Conservation (phyloP, 2,888 invertebrate species). For the Drosophila dives region DNA sequence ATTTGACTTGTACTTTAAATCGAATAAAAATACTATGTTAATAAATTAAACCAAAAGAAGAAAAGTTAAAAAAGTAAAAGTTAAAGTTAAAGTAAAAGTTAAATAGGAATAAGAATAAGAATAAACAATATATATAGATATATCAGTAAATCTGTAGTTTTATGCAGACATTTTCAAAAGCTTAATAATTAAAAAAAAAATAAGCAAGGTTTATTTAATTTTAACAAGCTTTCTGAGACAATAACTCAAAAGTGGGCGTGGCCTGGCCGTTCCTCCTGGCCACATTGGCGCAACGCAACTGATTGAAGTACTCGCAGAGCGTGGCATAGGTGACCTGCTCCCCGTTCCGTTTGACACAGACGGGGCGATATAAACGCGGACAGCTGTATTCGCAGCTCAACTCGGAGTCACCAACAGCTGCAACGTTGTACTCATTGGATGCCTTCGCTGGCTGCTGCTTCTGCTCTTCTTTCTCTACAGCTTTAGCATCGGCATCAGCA, state of each 20-base stretch:
- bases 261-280: conserved; percentile 21
- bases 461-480: background rate
- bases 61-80: too few relatives aligned
- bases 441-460: background rate
- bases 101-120: background rate
- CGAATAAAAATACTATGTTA: background rate
- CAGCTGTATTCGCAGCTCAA: conserved; percentile 62
- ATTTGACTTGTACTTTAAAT: too few relatives aligned
- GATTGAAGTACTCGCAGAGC: conserved; percentile 64
- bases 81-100: too few relatives aligned
- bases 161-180: background rate
- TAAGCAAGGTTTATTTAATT: background rate
- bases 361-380: conserved; percentile 70
- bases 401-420: conserved; percentile 41
- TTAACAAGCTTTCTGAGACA: conserved; percentile 43
- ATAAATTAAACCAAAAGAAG: background rate
- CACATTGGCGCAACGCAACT: conserved; percentile 60
- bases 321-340: conserved; percentile 53
- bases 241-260: conserved; percentile 43
- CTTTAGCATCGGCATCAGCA: background rate
- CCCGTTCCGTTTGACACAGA: conserved; percentile 54
- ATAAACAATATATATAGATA: background rate
- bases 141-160: background rate
- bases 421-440: conserved; percentile 12
- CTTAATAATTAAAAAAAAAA: background rate